Evolutionary conservation across 2,113 vertebrate species (phyloP).

Genomic region (Amphilophus citrinellus): DNA sequence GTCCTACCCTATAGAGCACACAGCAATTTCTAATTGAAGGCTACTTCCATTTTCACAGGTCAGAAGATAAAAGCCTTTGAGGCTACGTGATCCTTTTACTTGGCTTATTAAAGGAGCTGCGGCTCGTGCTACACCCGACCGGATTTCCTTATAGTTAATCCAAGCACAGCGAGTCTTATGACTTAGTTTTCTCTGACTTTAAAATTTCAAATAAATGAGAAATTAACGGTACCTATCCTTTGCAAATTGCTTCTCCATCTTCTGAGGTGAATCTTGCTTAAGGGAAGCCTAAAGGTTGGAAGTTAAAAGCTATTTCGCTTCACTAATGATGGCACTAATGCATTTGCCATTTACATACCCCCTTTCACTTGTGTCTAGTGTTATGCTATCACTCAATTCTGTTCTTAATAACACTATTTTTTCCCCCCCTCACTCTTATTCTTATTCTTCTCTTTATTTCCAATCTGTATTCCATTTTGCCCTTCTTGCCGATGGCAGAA

Average conservation of each 20-base stretch:
- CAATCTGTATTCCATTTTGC: slow-evolving; percentile 17
- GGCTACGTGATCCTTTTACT: slow-evolving; percentile 8
- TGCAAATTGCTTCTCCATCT: slow-evolving; percentile 18
- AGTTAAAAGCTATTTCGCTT: slow-evolving; percentile 59
- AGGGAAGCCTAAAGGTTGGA: slow-evolving; percentile 40
- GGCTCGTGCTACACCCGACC: neutral
- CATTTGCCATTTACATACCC: slow-evolving; percentile 67
- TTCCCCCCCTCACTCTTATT: neutral
- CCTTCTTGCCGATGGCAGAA: neutral
- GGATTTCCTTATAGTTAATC: slow-evolving; percentile 2
- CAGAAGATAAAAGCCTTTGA: slow-evolving; percentile 11
- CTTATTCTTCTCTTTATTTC: neutral
- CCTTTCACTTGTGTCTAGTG: slow-evolving; percentile 1
- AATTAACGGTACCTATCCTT: slow-evolving; percentile 33
- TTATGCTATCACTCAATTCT: slow-evolving; percentile 26
- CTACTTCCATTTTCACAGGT: slow-evolving; percentile 1
- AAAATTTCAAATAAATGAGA: slow-evolving; percentile 9
- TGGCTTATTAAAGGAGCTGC: neutral
- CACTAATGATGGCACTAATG: slow-evolving; percentile 60
- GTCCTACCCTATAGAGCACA: neutral
- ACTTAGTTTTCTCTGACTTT: slow-evolving; percentile 19
- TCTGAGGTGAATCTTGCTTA: neutral
- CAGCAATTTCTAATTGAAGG: slow-evolving; percentile 15
- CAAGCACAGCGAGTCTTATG: neutral
- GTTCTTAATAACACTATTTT: neutral